Evolutionary conservation across 2,797 vertebrate species (phyloP).

Genomic region (Glyptemys insculpta): DNA sequence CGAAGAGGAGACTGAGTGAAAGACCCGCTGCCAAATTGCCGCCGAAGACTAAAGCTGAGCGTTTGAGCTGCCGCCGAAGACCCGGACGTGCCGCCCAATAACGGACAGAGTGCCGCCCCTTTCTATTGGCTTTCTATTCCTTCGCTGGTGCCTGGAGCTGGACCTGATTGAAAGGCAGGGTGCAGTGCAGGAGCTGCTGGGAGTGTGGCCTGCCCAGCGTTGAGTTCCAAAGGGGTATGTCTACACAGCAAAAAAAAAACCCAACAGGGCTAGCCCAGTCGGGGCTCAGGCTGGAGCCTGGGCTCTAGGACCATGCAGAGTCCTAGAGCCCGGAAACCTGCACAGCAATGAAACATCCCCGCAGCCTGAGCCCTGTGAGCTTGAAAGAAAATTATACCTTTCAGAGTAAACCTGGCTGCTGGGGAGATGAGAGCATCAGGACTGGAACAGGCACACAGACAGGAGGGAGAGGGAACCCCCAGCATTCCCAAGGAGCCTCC

Average conservation of each 20-base stretch:
- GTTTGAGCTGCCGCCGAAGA: too few relatives aligned
- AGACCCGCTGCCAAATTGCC: too few relatives aligned
- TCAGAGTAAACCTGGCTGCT: fast-evolving
- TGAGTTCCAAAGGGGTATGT: neutral
- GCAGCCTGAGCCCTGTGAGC: neutral
- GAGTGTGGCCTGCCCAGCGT: fast-evolving
- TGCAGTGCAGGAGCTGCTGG: neutral
- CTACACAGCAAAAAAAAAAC: too few relatives aligned
- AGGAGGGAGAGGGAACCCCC: neutral
- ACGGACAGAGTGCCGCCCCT: too few relatives aligned
- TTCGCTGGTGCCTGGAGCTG: too few relatives aligned
- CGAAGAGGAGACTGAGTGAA: too few relatives aligned
- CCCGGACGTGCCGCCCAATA: too few relatives aligned
- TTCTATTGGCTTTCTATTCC: too few relatives aligned
- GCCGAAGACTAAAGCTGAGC: too few relatives aligned
- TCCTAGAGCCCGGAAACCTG: neutral
- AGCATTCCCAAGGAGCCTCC: neutral
- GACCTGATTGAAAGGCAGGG: neutral
- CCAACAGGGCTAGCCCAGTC: neutral
- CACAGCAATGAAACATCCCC: neutral
- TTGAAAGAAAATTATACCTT: fast-evolving
- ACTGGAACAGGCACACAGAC: neutral
- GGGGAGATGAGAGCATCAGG: neutral
- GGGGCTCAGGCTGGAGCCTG: neutral
- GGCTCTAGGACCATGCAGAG: neutral